These are phyloP conservation scores for Thereva nobilitata DNA, from an alignment of 2,888 invertebrate genomes.

Conservation along the genomic window DNA sequence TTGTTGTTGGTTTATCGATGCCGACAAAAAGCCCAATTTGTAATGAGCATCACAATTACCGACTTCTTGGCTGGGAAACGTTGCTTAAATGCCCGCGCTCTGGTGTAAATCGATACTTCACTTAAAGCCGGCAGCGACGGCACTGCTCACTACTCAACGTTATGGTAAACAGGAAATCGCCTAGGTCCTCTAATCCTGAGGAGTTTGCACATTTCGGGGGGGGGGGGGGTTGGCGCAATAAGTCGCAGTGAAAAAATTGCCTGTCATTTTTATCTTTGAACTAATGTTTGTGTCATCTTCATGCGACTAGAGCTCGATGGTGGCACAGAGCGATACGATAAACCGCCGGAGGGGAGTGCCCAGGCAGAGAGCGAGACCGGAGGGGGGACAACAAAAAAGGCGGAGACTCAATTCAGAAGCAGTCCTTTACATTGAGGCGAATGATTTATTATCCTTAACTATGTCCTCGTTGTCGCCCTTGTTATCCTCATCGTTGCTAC, in stretches of 20 bases:
- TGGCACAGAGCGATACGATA: slow-evolving; percentile 9
- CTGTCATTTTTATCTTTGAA: slow-evolving; percentile 43
- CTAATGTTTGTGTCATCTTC: slow-evolving; percentile 43
- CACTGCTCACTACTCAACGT: too few relatives aligned
- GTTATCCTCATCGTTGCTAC: slow-evolving; percentile 38
- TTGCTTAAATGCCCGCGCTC: too few relatives aligned
- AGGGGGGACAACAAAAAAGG: slow-evolving; percentile 39
- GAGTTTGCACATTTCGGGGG: slow-evolving; percentile 20
- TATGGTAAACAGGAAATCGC: too few relatives aligned
- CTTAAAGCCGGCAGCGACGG: too few relatives aligned
- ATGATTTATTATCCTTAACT: slow-evolving; percentile 43
- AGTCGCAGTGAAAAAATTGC: slow-evolving; percentile 38
- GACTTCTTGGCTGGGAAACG: too few relatives aligned
- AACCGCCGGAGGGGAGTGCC: neutral
- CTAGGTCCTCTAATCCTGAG: neutral
- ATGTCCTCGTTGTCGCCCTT: slow-evolving; percentile 41
- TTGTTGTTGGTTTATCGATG: too few relatives aligned
- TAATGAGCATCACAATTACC: too few relatives aligned
- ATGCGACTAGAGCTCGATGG: slow-evolving; percentile 38
- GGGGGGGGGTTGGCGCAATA: neutral
- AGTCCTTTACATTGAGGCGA: slow-evolving; percentile 39
- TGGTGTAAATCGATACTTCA: too few relatives aligned
- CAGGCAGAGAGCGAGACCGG: neutral
- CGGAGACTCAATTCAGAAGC: slow-evolving; percentile 42
- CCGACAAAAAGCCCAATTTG: too few relatives aligned